Evolutionary conservation across 2,113 vertebrate genomes (phyloP), one percentile per base, ranked within the genome.

Genomic region (Rhinoderma darwinii): DNA sequence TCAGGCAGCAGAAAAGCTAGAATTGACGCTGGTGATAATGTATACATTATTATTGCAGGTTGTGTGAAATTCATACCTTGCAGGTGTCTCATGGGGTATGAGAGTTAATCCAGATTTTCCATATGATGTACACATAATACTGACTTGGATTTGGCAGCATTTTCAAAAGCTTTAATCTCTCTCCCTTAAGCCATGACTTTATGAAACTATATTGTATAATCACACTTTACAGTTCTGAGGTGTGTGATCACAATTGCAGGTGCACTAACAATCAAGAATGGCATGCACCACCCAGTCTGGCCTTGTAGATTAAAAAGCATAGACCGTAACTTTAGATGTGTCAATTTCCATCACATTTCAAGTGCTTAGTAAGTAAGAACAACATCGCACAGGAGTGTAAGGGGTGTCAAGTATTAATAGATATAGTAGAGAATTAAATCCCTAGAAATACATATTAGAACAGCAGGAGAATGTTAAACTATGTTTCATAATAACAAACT

Each of bases 91-190:
- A n/a, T 84, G 47, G 32, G 50, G 85, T 70, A 86, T 73, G 78
- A 73, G 50, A 82, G n/a, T 61, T 86, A 86, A 86, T 86, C 66
- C 85, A 81, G 66, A 86, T 86, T 86, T 86, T 86, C 85, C 72
- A 68, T 86, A 47, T 82, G 37, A 80, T 86, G 85, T 82, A 59
- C 72, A 86, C 85, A 86, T 82, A 86, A 81, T 86, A 74, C 56
- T 73, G 81, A 81, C 76, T 81, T 73, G 35, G 27, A 54, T 41
- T 84, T 84, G 78, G 70, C 85, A 77, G 77, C 77, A 61, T 73
- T 79, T 86, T 82, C 84, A 86, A 86, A 86, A 86, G 77, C 50
- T 73, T 81, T 81, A 50, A 43, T 81, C 85, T 68, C 50, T 41
- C 66, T 73, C 85, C 76, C 70, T 12, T 82, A 77, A 72, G 77